A percentile compares a stretch with the other conserved stretches of the same genome.
Conservation (phyloP, 2,888 invertebrate genomes). For the Drepana falcataria region DNA sequence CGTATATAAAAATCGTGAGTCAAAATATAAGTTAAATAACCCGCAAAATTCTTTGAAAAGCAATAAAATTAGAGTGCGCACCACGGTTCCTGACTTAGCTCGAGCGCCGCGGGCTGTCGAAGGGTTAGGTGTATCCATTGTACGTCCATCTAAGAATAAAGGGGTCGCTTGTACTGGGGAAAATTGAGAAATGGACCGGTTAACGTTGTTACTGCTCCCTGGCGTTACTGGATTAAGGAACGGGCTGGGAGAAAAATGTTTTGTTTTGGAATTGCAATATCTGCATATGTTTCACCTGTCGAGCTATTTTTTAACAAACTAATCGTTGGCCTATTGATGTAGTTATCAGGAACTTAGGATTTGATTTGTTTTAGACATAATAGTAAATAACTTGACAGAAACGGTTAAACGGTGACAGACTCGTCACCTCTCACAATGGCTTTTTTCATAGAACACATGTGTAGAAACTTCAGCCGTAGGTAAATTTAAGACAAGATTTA, state of each 20-base stretch:
- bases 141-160: constrained; percentile 61
- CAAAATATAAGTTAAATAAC: constrained; percentile 30
- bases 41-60: constrained; percentile 48
- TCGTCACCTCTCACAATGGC: too few species aligned
- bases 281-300: constrained; percentile 10
- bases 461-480: too few species aligned
- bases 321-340: too few species aligned
- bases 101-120: constrained; percentile 55
- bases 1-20: not conserved
- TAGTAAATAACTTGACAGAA: too few species aligned
- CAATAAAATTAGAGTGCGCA: constrained; percentile 58
- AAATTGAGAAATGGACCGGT: constrained; percentile 79
- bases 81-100: constrained; percentile 41
- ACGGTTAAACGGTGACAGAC: too few species aligned
- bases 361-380: too few species aligned
- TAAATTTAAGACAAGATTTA: too few species aligned
- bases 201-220: constrained; percentile 73
- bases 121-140: constrained; percentile 61
- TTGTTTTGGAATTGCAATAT: constrained; percentile 48
- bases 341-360: too few species aligned
- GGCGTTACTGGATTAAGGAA: constrained; percentile 52
- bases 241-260: constrained; percentile 67
- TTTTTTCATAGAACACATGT: too few species aligned
- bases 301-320: too few species aligned
- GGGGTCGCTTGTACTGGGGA: constrained; percentile 51